Conservation (phyloP, 2,113 vertebrate species). For the Corynorhinus townsendii region DNA sequence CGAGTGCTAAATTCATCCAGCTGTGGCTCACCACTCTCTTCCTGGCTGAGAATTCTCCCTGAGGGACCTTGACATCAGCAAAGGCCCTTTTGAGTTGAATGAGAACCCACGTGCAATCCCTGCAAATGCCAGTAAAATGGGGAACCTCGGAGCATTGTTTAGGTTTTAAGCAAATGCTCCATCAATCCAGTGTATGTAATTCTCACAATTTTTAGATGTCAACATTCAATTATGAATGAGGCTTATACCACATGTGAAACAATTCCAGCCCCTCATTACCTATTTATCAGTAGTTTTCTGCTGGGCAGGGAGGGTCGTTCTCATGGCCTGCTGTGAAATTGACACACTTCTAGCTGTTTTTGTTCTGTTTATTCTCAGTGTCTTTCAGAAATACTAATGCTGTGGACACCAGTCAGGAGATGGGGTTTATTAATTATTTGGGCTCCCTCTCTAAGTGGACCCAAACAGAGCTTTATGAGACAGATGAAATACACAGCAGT, state of each 20-base stretch:
- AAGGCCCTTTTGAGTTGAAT: background rate
- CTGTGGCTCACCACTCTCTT: background rate
- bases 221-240: constrained; percentile 12
- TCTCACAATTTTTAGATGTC: constrained; percentile 26
- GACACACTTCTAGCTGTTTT: constrained; percentile 22
- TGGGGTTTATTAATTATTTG: constrained; percentile 50
- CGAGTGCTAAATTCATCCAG: background rate
- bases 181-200: background rate
- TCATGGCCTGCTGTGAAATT: background rate
- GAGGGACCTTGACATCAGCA: background rate
- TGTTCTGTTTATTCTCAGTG: constrained; percentile 34
- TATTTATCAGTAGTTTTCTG: constrained; percentile 13
- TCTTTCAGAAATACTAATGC: background rate
- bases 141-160: background rate
- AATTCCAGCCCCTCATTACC: background rate
- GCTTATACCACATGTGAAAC: background rate
- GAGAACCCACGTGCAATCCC: background rate
- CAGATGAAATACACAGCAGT: constrained; percentile 24
- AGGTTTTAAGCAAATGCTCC: background rate
- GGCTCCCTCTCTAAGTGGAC: background rate
- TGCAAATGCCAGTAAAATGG: background rate
- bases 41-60: background rate
- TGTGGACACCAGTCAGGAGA: background rate
- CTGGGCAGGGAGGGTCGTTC: background rate
- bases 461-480: constrained; percentile 27